Conservation (phyloP, 2,888 invertebrate species). For the Metacarcinus magister region DNA sequence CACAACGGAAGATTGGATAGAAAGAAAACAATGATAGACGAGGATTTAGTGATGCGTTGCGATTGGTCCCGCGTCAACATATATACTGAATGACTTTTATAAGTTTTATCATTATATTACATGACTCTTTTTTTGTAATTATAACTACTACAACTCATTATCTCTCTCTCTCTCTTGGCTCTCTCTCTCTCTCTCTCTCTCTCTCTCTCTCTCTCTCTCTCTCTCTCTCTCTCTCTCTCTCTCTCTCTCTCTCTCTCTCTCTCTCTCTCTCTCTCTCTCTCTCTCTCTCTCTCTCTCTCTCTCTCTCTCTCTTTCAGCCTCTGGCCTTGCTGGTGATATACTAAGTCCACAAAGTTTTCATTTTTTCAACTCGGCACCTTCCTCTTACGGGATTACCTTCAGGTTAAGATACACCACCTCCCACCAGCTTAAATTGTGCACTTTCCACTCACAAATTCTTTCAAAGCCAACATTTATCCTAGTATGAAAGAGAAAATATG, state of each 20-base stretch:
- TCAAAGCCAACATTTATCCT: not conserved
- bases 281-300: conserved; percentile 51
- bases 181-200: too few relatives aligned
- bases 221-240: conserved; percentile 58
- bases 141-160: too few relatives aligned
- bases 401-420: not conserved
- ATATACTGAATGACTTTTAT: too few relatives aligned
- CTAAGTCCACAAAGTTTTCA: not conserved
- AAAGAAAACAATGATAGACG: too few relatives aligned
- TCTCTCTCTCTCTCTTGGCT: too few relatives aligned
- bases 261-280: conserved; percentile 47
- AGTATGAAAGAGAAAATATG: not conserved
- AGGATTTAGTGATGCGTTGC: too few relatives aligned
- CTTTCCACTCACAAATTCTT: not conserved
- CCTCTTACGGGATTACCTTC: not conserved
- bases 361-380: not conserved
- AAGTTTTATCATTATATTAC: too few relatives aligned
- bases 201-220: not conserved
- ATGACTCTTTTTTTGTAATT: too few relatives aligned
- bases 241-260: conserved; percentile 57
- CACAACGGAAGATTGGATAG: too few relatives aligned
- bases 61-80: too few relatives aligned
- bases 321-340: not conserved
- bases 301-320: conserved; percentile 26
- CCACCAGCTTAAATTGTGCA: not conserved